Percentiles rank a stretch among this genome's conserved stretches.
Evolutionary conservation across 2,797 vertebrate genomes (phyloP).

Genomic region (Takifugu rubripes): DNA sequence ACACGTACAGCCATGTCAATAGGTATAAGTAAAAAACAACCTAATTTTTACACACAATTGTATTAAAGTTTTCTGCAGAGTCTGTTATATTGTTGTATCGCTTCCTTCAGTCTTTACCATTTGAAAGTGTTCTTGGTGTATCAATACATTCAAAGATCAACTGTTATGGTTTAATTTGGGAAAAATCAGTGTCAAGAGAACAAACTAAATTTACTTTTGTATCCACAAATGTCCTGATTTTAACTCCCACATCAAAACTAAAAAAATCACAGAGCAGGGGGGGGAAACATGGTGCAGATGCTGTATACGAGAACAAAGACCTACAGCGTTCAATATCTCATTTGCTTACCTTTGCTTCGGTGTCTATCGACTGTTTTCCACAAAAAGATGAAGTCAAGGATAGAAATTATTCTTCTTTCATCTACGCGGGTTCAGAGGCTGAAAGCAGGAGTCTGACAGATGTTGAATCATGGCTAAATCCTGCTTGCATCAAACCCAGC

Average conservation of each 20-base stretch:
- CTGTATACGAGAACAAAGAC: slow-evolving; percentile 25
- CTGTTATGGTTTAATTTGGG: too few species aligned
- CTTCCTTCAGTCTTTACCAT: too few species aligned
- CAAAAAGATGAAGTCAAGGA: background rate
- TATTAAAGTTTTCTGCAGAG: too few species aligned
- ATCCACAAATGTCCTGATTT: background rate
- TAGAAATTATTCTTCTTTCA: slow-evolving; percentile 36
- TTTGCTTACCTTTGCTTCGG: slow-evolving; percentile 61
- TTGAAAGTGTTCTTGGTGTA: too few species aligned
- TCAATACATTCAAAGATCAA: too few species aligned
- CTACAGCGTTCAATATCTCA: slow-evolving; percentile 15
- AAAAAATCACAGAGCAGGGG: slow-evolving; percentile 12
- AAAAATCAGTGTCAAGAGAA: too few species aligned
- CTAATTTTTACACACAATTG: too few species aligned
- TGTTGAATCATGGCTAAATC: slow-evolving; percentile 79
- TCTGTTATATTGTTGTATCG: too few species aligned
- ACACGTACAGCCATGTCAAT: too few species aligned
- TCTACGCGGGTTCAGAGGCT: slow-evolving; percentile 42
- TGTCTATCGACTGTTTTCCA: slow-evolving; percentile 20
- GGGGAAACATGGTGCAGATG: slow-evolving; percentile 56
- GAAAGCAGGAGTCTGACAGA: slow-evolving; percentile 63
- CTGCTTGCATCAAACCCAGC: slow-evolving; percentile 70
- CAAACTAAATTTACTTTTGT: too few species aligned
- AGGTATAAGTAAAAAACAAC: too few species aligned
- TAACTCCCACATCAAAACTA: too few species aligned